Base-by-base conservation (phyloP, 2,113 vertebrate genomes). In the Protomyctophum bolini region DNA sequence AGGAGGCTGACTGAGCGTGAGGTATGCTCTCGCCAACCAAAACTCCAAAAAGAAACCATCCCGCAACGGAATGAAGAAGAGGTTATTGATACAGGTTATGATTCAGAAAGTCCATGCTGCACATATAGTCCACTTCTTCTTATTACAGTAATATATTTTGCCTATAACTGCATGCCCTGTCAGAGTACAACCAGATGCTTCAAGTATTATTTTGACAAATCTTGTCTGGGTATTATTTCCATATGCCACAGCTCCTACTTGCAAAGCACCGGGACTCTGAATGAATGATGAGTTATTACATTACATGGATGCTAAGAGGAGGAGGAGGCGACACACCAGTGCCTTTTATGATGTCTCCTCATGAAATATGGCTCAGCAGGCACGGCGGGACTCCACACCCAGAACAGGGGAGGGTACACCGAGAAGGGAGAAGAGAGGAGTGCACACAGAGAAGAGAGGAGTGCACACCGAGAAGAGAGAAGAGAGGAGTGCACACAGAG, bases 341-440 rank as follows among this genome's bases (percentile, higher is more conserved):
- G 51, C 77, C 80, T 33, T 63, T 75, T 73, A 79, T 84, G 71
- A 73, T 76, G 57, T 79, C 84, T 72, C 73, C 63, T 75, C 7
- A 58, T 83, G 66, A 83, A 68, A 78, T 80, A 82, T 47, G 9
- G 59, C 83, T 75, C 78, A 77, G 75, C 66, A 54, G 73, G 82
- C 75, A 78, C 59, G 2, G 55, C 68, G 66, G 11, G 54, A 57
- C 72, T 77, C n/a, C 80, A 45, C 54, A 66, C 76, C 61, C 83
- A 60, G 68, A 1, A 48, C 5, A 63, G 57, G 72, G 59, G 73
- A 56, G 52, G 3, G 3, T 6, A 6, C 33, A 33, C 64, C 47
- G 62, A 41, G 33, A 41, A 41, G 33, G 4, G 33, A 41, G 46
- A 1, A 48, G 7, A 63, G 57, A 75, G 59, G 73, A 56, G 52